Conservation (phyloP, 2,113 vertebrate genomes). For the Anhinga anhinga region DNA sequence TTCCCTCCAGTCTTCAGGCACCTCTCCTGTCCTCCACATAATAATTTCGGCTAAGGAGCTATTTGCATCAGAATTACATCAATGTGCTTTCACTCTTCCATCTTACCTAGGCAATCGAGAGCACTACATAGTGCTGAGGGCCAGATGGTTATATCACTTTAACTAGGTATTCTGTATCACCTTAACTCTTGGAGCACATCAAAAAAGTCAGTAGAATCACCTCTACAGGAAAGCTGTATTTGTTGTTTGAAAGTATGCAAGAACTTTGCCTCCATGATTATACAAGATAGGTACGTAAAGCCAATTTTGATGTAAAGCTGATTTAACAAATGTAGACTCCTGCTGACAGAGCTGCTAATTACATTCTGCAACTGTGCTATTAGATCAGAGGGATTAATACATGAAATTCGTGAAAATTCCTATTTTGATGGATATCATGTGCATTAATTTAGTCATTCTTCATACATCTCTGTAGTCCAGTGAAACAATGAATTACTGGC, state of each 20-base stretch:
- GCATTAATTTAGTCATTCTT: neutral
- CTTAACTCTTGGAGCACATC: neutral
- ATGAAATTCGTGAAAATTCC: neutral
- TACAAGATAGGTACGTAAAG: accelerated
- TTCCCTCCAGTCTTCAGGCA: no score
- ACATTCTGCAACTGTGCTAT: neutral
- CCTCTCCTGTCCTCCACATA: no score
- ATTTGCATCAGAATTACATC: neutral
- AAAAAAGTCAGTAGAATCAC: neutral
- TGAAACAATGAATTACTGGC: neutral
- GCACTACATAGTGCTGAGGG: neutral
- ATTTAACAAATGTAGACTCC: neutral
- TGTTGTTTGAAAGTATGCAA: neutral
- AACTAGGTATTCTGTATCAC: neutral
- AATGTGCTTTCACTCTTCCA: neutral
- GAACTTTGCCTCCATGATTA: neutral
- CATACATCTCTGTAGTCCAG: neutral
- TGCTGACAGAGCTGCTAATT: constrained; percentile 5
- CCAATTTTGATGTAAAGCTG: neutral
- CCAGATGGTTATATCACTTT: neutral
- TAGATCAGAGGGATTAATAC: neutral
- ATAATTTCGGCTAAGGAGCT: neutral
- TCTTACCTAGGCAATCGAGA: neutral
- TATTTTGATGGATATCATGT: neutral
- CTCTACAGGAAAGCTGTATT: neutral